Evolutionary conservation across 2,113 vertebrate species (phyloP).

Genomic region (Hemibagrus wyckioides): DNA sequence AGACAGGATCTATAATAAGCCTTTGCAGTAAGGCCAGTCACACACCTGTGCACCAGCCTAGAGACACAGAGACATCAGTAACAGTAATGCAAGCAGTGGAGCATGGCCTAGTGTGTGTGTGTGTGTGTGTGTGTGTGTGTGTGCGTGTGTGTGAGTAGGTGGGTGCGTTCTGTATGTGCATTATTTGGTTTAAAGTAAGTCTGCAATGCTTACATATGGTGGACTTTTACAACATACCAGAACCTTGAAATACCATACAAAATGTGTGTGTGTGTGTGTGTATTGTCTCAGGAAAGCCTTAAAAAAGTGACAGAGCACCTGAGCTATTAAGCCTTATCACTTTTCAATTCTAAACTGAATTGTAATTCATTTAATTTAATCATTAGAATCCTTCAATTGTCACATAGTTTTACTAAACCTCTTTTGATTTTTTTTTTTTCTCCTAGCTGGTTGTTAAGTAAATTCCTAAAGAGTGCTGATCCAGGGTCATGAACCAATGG

Average conservation of each 20-base stretch:
- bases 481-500: not conserved
- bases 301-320: not conserved
- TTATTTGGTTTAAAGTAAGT: constrained; percentile 9
- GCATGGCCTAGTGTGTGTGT: constrained; percentile 5
- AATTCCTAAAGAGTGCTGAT: not conserved
- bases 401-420: not conserved
- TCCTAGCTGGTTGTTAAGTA: not conserved
- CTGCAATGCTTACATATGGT: constrained; percentile 16
- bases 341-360: not conserved
- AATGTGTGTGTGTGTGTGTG: not conserved
- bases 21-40: constrained; percentile 45
- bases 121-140: constrained; percentile 42
- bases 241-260: not conserved
- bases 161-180: constrained; percentile 11
- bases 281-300: not conserved
- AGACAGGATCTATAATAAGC: constrained; percentile 50
- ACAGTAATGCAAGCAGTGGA: constrained; percentile 38
- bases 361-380: not conserved
- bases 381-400: not conserved
- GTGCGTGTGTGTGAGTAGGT: constrained; percentile 32
- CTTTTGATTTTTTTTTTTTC: not conserved
- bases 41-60: constrained; percentile 52
- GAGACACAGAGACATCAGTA: constrained; percentile 42
- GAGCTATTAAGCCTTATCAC: not conserved
- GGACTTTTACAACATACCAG: constrained; percentile 22